Evolutionary conservation across 2,888 invertebrate species (phyloP), one percentile per base, ranked within the genome.

Genomic region (Polyploca ridens): DNA sequence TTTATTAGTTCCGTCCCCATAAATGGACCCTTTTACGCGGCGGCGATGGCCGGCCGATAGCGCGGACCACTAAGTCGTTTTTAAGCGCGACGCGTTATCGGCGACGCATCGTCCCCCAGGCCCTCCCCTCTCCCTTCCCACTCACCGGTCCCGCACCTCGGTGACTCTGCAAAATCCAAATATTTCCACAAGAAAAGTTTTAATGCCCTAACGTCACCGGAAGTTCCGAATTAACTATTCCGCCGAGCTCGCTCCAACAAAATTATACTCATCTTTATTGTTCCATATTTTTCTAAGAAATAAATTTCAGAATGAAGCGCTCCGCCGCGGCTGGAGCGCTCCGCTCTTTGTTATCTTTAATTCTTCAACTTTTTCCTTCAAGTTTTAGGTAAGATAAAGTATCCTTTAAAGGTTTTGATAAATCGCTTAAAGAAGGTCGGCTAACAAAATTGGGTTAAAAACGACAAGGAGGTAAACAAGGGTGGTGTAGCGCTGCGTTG

Each of bases 221-320:
- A 76, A 79, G 69, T 78, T 75, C 69, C 65, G 66, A 80, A 81
- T 77, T 83, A 77, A 79, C 78, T 74, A 79, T 79, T 81, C 81
- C 67, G 70, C 69, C 61, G 73, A 70, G 73, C 68, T 65, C 64
- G 65, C 73, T 67, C 74, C 80, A 71, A 79, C 83, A 76, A 82
- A 85, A 87, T 84, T 84, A 82, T 76, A 77, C 82, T 77, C 74
- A 79, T 80, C 80, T 84, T 82, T 83, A 85, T 84, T 84, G 82
- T 83, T 73, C 76, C 76, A 78, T 79, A 79, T 76, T 67, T 19
- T 63, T 27, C 35, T 38, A 16, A 41, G 57, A 38, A 41, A 58
- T 19, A 61, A 61, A 38, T 58, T 63, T 57, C 38, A 38, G 58
- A 57, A 49, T 41, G 54, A 27, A 19, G n/a, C 63, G 63, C 63